Base-by-base conservation (phyloP, 2,113 vertebrate genomes). In the Irena cyanogastra region DNA sequence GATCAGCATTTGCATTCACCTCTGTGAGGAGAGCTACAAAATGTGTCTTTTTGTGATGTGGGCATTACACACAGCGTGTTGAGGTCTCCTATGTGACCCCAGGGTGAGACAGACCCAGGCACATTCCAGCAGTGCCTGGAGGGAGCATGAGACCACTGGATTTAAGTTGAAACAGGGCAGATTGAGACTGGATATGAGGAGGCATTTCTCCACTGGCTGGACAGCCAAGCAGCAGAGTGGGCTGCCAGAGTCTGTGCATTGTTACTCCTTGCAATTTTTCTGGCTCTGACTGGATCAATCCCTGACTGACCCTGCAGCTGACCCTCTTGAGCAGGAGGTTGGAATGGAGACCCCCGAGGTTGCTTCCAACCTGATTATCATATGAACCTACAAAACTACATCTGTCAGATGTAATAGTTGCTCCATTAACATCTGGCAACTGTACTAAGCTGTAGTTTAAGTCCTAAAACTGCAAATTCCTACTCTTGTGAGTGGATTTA, bases 391-490 rank as follows among this genome's bases (percentile, higher is more conserved):
- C 35, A 35, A 18, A 70, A 42, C 30, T 49, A 13, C 39, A 56
- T 90, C 64, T 94, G 64, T 91, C 76, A 90, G 61, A 88, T 81
- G 14, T 68, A 50, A 23, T 49, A 71, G 65, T 49, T 90, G 45
- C 83, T 94, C 41, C 49, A 22, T 66, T 95, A 44, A 89, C 83
- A 91, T 92, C 72, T 95, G 57, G 64, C 45, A 91, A 24, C 59
- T 84, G 13, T 49, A 20, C 64, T 63, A 10, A 69, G 42, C 39
- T 88, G 37, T 83, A 94, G 60, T 77, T 78, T 77, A 45, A 87
- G 27, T 86, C 35, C 39, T 92, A 83, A 91, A 93, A 68, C 75
- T 88, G 44, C 49, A 80, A 93, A 93, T 59, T 93, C 70, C 39
- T 90, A 16, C 52, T 81, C 56, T 37, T 83, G 68, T 1, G 3